Percentiles rank a stretch among this genome's conserved stretches.
Evolutionary conservation across 2,113 vertebrate species (phyloP).

Genomic region (Ahaetulla prasina): DNA sequence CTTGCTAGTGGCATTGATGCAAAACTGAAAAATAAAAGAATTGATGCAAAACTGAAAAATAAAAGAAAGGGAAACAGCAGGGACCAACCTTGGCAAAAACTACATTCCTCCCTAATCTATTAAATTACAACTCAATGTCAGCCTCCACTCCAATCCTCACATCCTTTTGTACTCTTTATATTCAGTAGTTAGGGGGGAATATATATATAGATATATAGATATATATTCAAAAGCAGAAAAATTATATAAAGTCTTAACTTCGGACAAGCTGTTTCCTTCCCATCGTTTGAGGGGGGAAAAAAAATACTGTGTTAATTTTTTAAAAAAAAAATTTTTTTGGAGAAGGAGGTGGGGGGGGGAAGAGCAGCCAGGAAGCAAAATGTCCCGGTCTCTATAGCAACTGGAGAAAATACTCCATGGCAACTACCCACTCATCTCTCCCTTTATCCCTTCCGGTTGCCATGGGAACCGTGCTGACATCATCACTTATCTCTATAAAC

Average conservation of each 20-base stretch:
- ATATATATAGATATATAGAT: too few relatives aligned
- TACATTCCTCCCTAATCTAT: neutral
- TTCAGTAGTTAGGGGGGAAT: too few relatives aligned
- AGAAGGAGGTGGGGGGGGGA: neutral
- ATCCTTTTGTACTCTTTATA: too few relatives aligned
- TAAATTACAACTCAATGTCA: neutral
- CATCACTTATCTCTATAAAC: constrained; percentile 78
- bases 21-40: neutral
- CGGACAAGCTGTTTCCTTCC: neutral
- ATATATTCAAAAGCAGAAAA: too few relatives aligned
- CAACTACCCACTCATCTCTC: constrained; percentile 73
- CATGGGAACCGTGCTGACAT: constrained; percentile 80
- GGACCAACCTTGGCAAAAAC: neutral
- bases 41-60: neutral
- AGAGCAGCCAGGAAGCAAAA: constrained; percentile 58
- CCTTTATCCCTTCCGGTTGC: constrained; percentile 75
- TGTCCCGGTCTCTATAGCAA: constrained; percentile 71
- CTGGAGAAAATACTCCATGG: constrained; percentile 67
- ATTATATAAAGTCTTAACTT: neutral
- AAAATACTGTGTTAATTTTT: neutral
- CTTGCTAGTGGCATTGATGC: neutral
- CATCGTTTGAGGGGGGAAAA: too few relatives aligned
- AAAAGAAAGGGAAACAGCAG: neutral
- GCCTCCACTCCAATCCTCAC: too few relatives aligned
- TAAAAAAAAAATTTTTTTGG: neutral